A percentile compares a stretch with the other conserved stretches of the same genome.
phyloP scores from a whole-genome alignment of 1,140 invertebrate species.

The Sipha flava region DNA sequence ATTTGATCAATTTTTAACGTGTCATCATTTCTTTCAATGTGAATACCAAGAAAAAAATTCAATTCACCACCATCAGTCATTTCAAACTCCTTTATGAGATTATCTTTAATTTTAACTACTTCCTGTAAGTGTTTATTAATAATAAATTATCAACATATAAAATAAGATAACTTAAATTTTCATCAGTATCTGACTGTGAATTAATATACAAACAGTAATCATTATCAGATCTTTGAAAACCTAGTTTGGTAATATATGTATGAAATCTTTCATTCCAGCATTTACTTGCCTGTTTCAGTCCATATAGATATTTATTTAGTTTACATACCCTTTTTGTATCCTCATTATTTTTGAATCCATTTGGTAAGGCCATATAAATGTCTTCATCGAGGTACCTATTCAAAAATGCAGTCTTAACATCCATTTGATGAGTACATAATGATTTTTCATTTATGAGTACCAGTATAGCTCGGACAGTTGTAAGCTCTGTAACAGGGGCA shows the following conservation, averaged over 20 bases:
- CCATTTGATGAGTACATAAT: constrained; percentile 40
- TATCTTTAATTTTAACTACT: neutral
- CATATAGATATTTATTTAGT: constrained; percentile 40
- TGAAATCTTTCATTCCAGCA: constrained; percentile 39
- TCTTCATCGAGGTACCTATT: constrained; percentile 41
- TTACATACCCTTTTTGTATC: constrained; percentile 36
- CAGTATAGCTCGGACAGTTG: neutral
- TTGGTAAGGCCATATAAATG: constrained; percentile 42
- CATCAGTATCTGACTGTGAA: too few species aligned
- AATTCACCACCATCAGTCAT: constrained; percentile 5
- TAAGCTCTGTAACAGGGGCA: constrained; percentile 8
- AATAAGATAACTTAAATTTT: neutral
- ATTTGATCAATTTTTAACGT: neutral
- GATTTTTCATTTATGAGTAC: neutral
- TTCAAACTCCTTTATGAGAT: neutral
- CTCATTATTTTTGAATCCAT: constrained; percentile 15
- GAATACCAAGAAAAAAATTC: neutral
- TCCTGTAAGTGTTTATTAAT: neutral
- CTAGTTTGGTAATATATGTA: neutral
- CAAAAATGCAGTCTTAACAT: constrained; percentile 44
- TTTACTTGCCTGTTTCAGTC: constrained; percentile 39
- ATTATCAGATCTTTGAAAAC: neutral
- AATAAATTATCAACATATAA: constrained; percentile 31
- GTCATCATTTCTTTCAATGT: neutral
- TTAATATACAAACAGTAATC: neutral